Evolutionary conservation across 2,113 vertebrate species (phyloP), one percentile per base, ranked within the genome.

Genomic region (Seriola rivoliana): DNA sequence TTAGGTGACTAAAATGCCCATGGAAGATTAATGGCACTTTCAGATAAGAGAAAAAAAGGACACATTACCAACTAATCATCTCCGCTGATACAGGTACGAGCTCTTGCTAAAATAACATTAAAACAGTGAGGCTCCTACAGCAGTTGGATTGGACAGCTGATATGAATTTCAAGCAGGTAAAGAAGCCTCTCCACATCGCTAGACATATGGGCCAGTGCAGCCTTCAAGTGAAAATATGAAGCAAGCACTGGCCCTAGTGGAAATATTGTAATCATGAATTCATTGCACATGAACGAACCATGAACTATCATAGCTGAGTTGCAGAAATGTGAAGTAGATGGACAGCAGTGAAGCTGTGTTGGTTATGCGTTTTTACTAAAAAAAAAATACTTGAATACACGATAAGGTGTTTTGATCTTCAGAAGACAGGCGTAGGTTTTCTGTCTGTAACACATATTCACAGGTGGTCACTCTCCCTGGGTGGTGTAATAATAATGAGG

Each of bases 191-290:
- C 32, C 40, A 76, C 80, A 73, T 67, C 60, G 46, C 38, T 25
- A 46, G 11, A 79, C 86, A 75, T 75, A 68, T 72, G 60, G 50
- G 58, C 60, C 58, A 67, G 38, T 13, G 32, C 60, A 66, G 57
- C 82, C 69, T 84, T 86, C 19, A 85, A 84, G 60, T 75, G 42
- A 75, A 85, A 74, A 69, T 54, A 14, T 57, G 69, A 72, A 74
- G 17, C 34, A 85, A 67, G 60, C 65, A 58, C 11, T 40, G 38
- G 52, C 14, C 63, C 73, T 55, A 59, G 74, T 62, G 36, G 59
- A 80, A 70, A 83, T 50, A 46, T 29, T 57, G 67, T 67, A 77
- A 85, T 88, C 82, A 75, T 3, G 19, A 80, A 88, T 91, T 91
- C 78, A 78, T 64, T 71, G 76, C 78, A 81, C 70, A 86, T 73